Evolutionary conservation across 2,113 vertebrate genomes (phyloP).

Genomic region (Pundamilia nyererei): DNA sequence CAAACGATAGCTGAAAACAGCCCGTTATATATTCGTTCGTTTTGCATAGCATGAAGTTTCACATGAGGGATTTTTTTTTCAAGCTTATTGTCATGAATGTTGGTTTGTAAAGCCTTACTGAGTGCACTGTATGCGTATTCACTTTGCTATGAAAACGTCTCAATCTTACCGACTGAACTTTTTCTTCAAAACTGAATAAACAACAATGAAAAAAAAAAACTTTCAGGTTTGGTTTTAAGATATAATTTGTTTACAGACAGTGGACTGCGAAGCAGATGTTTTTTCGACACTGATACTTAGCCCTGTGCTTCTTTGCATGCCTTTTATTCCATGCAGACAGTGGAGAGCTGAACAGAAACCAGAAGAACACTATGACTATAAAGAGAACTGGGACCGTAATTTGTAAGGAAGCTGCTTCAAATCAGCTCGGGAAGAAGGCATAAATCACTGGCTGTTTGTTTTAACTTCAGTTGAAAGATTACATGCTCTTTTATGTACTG

Average conservation of each 20-base stretch:
- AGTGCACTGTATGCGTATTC: background rate
- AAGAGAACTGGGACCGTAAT: background rate
- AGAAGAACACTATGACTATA: background rate
- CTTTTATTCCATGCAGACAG: constrained; percentile 15
- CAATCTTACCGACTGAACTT: background rate
- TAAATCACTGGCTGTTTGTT: background rate
- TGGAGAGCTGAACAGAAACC: background rate
- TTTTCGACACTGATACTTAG: constrained; percentile 3
- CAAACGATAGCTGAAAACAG: background rate
- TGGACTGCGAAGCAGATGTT: background rate
- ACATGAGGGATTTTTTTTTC: constrained; percentile 21
- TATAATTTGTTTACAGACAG: background rate
- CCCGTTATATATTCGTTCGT: constrained; percentile 2
- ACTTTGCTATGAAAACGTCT: background rate
- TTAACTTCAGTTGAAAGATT: background rate
- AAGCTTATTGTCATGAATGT: constrained; percentile 20
- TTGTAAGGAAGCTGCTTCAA: background rate
- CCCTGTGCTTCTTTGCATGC: constrained; percentile 48
- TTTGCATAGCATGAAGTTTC: constrained; percentile 67
- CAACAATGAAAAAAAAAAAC: background rate
- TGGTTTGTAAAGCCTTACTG: constrained; percentile 6
- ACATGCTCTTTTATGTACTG: background rate
- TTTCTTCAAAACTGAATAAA: background rate
- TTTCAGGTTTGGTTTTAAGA: background rate
- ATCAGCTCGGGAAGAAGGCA: background rate